Base-by-base conservation (phyloP, 1,140 invertebrate species). In the Formica selysi region DNA sequence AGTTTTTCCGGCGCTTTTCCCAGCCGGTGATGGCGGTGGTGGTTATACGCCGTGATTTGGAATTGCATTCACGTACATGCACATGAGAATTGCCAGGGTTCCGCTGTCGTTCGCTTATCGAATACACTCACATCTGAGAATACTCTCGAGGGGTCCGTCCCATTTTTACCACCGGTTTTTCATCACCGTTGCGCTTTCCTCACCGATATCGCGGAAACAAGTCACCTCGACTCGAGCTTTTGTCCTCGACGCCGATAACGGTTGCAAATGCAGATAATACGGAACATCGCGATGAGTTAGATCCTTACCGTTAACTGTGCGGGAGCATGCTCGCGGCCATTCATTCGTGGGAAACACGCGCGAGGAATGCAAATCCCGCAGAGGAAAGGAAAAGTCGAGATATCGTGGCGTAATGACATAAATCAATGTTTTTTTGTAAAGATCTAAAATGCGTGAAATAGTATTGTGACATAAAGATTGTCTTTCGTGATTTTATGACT, bases 1-100 rank as follows among this genome's bases (percentile, higher is more conserved):
- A 92, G 92, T 93, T 93, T 92, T 91, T 91, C 88, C 85, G 91
- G 70, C 78, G 88, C 86, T 89, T 92, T 91, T 88, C 85, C 74
- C 85, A 87, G 7, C 38, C 29, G 61, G 22, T 67, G 54, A 1
- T 44, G 26, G 57, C 1, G 86, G 86, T 85, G 76, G 85, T 90
- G 79, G 87, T 85, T 91, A 71, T 88, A 86, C 80, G 76, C 32
- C 80, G 13, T 68, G 54, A 76, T 86, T 73, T 38, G 80, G 87
- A 80, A 91, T 91, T 90, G 91, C 68, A 88, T 91, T 90, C 89
- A 87, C 86, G 76, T 90, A 79, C 54, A 67, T 65, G 61, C 59
- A 48, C 54, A 67, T 41, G 44, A 83, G 70, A 83, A 83, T 83
- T 83, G 68, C 38, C 81, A n/a, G 57, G 38, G 38, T 59, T 26